phyloP scores from a whole-genome alignment of 2,113 vertebrate species.

The Pantherophis guttatus region DNA sequence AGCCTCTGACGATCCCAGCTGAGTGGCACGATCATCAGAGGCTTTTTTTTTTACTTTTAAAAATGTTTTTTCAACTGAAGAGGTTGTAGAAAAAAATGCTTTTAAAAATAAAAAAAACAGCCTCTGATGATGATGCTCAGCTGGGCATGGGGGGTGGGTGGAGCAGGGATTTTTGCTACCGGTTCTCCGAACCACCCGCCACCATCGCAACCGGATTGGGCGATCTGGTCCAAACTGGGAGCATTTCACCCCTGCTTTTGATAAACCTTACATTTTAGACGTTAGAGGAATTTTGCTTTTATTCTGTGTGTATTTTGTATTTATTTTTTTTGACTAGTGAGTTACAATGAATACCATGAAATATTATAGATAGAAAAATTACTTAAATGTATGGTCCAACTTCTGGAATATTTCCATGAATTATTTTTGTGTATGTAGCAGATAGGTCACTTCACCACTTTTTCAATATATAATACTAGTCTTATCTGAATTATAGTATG shows the following conservation, averaged over 20 bases:
- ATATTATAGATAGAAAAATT: neutral
- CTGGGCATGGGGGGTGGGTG: too few species aligned
- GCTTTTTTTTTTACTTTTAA: too few species aligned
- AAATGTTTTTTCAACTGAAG: too few species aligned
- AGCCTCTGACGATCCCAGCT: too few species aligned
- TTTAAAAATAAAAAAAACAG: too few species aligned
- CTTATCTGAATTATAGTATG: neutral
- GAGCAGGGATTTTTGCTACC: too few species aligned
- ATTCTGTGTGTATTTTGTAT: neutral
- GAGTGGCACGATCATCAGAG: too few species aligned
- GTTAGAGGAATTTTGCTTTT: conserved; percentile 23
- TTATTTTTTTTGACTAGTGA: neutral
- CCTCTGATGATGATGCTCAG: too few species aligned
- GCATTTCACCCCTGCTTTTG: neutral
- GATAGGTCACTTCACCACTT: neutral
- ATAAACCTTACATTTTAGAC: conserved; percentile 8
- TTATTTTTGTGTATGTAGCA: neutral
- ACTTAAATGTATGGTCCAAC: neutral
- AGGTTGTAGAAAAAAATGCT: too few species aligned
- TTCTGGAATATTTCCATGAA: conserved; percentile 21
- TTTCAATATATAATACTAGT: neutral
- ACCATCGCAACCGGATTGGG: too few species aligned
- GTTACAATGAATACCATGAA: neutral
- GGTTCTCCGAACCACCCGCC: too few species aligned
- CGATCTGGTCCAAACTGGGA: too few species aligned